phyloP scores from a whole-genome alignment of 1,140 invertebrate species.

The Scaptomyza graminum region DNA sequence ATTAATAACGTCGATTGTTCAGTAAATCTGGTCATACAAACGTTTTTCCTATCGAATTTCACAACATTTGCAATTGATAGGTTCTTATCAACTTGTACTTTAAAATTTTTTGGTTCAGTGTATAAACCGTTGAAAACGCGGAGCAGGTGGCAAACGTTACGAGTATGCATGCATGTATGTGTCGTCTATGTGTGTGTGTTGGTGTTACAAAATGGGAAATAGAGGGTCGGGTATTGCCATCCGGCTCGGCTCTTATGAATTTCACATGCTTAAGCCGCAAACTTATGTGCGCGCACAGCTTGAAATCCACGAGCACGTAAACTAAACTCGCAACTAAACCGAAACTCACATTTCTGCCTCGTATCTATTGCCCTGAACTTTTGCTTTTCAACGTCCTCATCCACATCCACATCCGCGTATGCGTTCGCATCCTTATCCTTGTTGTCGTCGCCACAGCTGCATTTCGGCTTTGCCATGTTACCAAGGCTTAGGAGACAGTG shows the following conservation, averaged over 20 bases:
- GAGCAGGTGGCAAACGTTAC: slow-evolving; percentile 13
- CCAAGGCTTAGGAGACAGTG: slow-evolving; percentile 54
- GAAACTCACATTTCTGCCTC: slow-evolving; percentile 26
- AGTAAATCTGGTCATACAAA: too few species aligned
- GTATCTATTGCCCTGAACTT: slow-evolving; percentile 48
- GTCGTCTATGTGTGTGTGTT: background rate
- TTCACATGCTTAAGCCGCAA: slow-evolving; percentile 80
- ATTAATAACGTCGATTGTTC: too few species aligned
- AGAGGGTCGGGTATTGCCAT: slow-evolving; percentile 14
- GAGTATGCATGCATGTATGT: background rate
- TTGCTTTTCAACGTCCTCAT: slow-evolving; percentile 28
- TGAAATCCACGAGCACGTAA: slow-evolving; percentile 78
- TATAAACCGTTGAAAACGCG: slow-evolving; percentile 15
- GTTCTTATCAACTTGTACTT: too few species aligned
- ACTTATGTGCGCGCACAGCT: slow-evolving; percentile 79
- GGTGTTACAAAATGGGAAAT: background rate
- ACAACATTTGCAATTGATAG: too few species aligned
- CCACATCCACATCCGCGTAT: background rate
- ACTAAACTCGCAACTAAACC: slow-evolving; percentile 73
- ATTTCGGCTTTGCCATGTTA: slow-evolving; percentile 58
- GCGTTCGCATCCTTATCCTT: background rate
- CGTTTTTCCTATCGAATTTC: too few species aligned
- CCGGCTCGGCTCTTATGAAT: slow-evolving; percentile 68
- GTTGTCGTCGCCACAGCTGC: slow-evolving; percentile 44
- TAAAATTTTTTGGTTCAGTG: too few species aligned